Conservation (phyloP, 2,113 vertebrate species). For the Dicrurus megarhynchus region DNA sequence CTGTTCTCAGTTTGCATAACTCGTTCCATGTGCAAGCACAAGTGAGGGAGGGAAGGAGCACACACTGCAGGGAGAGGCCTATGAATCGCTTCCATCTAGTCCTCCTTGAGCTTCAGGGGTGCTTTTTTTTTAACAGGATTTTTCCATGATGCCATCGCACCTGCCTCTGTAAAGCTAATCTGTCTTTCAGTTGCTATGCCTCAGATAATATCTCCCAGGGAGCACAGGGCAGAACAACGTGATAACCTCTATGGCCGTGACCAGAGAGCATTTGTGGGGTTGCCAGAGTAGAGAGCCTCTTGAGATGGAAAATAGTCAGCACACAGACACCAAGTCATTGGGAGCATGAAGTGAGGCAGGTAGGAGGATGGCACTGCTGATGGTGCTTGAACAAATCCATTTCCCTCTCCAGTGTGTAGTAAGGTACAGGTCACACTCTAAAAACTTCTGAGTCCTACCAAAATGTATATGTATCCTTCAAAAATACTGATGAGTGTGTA, state of each 20-base stretch:
- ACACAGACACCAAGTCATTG: neutral
- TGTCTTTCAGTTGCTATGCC: neutral
- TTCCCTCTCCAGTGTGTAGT: neutral
- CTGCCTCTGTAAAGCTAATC: neutral
- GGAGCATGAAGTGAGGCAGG: neutral
- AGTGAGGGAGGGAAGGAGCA: neutral
- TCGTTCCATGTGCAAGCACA: neutral
- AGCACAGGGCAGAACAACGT: neutral
- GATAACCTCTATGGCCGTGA: neutral
- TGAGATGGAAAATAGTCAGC: neutral
- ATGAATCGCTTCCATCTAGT: neutral
- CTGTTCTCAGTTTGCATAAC: slow-evolving; percentile 46
- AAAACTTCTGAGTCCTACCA: neutral
- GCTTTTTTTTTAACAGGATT: neutral
- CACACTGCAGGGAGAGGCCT: neutral
- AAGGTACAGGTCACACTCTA: neutral
- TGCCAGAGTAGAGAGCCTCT: neutral
- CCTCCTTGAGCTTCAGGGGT: neutral
- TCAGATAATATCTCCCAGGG: neutral
- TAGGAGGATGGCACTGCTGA: neutral
- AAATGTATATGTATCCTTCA: neutral
- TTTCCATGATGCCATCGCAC: slow-evolving; percentile 4
- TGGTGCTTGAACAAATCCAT: neutral
- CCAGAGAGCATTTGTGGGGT: neutral
- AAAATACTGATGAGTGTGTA: neutral